Base-by-base conservation (phyloP, 2,113 vertebrate genomes). In the Neodon shergylaensis region DNA sequence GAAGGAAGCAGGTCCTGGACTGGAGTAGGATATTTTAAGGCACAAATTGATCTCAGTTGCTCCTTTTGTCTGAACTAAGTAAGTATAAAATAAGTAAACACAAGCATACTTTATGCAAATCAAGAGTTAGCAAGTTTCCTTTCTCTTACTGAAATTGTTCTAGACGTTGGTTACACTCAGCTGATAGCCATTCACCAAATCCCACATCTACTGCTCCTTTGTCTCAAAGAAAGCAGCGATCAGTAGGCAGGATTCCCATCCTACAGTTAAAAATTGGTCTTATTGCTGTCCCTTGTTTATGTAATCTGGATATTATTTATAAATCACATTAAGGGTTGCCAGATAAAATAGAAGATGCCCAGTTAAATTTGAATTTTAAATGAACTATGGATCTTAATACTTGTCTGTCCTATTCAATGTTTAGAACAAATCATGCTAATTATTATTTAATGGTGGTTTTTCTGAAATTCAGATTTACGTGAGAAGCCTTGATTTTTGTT, bases 131-230 rank as follows among this genome's bases (percentile, higher is more conserved):
- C 28, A 68, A 61, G 16, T 72, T 84, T 92, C 21, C 21, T 94
- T 88, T 77, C 65, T 92, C 52, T 89, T 94, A 74, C 11, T 95
- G 70, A 84, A 87, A 89, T 78, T 65, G 83, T 68, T 92, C 47
- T 49, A 17, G 79, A 88, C 73, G 73, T 96, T 96, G 33, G 22
- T 58, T 91, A 63, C 39, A 86, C 70, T 97, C 68, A 65, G 74
- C 26, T 90, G 42, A 94, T 93, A 31, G 36, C 76, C 70, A 79
- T 83, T 94, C 84, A 95, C 91, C 78, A 94, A 96, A 91, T 95
- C 2, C 16, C n/a, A 76, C 58, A 95, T 93, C 74, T 96, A 66
- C 47, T 91, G 24, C 70, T 89, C 68, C 86, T 81, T 89, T 96
- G 63, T 90, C 72, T 94, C 47, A 47, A 90, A 92, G 78, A 86